Evolutionary conservation across 30 jellyfish, hydroid and myxozoan species (phyloP).

Genomic region (Hydra vulgaris): DNA sequence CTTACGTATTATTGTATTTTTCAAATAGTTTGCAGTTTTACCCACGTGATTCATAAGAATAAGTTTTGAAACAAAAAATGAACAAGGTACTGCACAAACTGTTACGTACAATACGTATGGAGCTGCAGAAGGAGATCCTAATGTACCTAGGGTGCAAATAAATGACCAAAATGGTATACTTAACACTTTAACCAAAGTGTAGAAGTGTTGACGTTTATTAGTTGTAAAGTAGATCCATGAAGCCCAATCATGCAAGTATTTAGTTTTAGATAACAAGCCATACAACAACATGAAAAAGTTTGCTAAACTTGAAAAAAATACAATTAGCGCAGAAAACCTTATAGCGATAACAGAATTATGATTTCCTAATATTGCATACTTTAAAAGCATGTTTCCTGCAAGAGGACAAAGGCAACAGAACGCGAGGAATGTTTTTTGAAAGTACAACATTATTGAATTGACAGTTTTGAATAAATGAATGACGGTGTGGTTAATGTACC

Average conservation of each 20-base stretch:
- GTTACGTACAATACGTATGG: neutral
- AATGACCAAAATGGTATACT: conserved; percentile 34
- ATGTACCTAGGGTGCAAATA: conserved; percentile 5
- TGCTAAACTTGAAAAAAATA: conserved; percentile 4
- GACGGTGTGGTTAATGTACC: conserved; percentile 32
- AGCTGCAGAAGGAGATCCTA: conserved; percentile 9
- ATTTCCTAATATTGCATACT: neutral
- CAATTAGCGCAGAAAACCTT: neutral
- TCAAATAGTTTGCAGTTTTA: neutral
- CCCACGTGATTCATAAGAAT: neutral
- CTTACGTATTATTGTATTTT: neutral
- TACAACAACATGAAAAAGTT: conserved; percentile 7
- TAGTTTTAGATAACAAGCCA: conserved; percentile 1
- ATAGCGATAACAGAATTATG: conserved; percentile 10
- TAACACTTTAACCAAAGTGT: conserved; percentile 7
- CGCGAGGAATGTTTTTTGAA: conserved; percentile 20
- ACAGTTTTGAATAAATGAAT: conserved; percentile 17
- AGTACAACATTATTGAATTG: conserved; percentile 11
- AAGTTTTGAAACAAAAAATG: conserved; percentile 18
- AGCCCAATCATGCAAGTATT: conserved; percentile 33
- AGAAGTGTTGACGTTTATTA: conserved; percentile 10
- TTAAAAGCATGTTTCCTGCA: conserved; percentile 15
- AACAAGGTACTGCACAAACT: neutral
- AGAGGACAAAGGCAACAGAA: conserved; percentile 18
- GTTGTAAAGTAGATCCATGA: neutral